phyloP scores from a whole-genome alignment of 2,797 vertebrate species.

The Arrhamphus sclerolepis region DNA sequence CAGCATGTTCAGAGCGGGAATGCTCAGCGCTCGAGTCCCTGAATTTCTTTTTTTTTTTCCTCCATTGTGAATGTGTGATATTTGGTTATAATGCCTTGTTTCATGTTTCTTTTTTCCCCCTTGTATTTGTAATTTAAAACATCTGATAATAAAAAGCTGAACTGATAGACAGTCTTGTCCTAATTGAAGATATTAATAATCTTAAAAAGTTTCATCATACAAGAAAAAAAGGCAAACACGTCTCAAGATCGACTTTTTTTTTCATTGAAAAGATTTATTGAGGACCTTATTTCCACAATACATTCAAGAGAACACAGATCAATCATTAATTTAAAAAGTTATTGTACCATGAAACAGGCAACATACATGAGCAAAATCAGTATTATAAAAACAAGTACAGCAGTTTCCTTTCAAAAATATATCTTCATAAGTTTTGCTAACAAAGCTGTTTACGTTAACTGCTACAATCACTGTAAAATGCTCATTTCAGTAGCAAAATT shows the following conservation, averaged over 20 bases:
- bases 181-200: neutral
- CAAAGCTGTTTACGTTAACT: neutral
- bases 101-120: constrained; percentile 14
- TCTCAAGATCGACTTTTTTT: too few species aligned
- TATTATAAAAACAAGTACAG: neutral
- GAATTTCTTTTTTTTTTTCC: neutral
- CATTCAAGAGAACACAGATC: too few species aligned
- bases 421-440: too few species aligned
- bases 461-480: neutral
- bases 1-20: neutral
- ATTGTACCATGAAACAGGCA: neutral
- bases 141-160: constrained; percentile 49
- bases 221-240: neutral
- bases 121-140: constrained; percentile 54
- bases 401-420: too few species aligned
- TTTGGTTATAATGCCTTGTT: constrained; percentile 12
- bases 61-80: constrained; percentile 2
- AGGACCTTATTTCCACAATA: too few species aligned
- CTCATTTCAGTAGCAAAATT: neutral
- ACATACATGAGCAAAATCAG: neutral
- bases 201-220: neutral
- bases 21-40: neutral
- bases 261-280: too few species aligned
- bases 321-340: neutral
- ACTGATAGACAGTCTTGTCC: constrained; percentile 9